phyloP scores from a whole-genome alignment of 2,797 vertebrate genomes.

The Steatocranus sp. region DNA sequence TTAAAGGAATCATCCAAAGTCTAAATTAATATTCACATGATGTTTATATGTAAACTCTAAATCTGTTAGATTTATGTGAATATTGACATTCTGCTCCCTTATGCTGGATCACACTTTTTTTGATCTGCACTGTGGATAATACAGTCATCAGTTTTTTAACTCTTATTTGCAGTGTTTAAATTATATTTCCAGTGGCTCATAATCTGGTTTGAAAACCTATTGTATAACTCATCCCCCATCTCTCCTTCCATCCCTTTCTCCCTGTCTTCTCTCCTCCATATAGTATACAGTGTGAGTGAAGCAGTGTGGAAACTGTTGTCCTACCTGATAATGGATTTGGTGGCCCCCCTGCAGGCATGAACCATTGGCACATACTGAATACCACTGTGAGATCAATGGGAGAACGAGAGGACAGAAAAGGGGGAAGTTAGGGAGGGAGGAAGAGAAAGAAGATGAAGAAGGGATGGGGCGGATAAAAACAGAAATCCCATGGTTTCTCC shows the following conservation, averaged over 20 bases:
- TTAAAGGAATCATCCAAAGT: background rate
- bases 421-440: conserved; percentile 50
- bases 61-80: background rate
- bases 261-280: conserved; percentile 24
- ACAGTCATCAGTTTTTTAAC: background rate
- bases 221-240: conserved; percentile 4
- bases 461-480: conserved; percentile 60
- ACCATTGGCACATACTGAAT: conserved; percentile 82
- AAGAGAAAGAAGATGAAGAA: conserved; percentile 61
- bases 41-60: background rate
- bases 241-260: conserved; percentile 15
- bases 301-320: conserved; percentile 78
- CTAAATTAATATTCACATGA: background rate
- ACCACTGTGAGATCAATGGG: conserved; percentile 74
- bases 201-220: conserved; percentile 56
- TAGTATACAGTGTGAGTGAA: conserved; percentile 61
- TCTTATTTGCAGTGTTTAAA: conserved; percentile 36
- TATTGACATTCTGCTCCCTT: background rate
- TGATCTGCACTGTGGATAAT: background rate
- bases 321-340: conserved; percentile 84
- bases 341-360: conserved; percentile 79
- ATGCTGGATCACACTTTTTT: background rate
- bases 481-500: conserved; percentile 73
- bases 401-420: conserved; percentile 54
- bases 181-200: conserved; percentile 35